Percentiles rank a stretch among this genome's conserved stretches.
These are phyloP conservation scores for Contarinia nasturtii DNA, from an alignment of 1,140 invertebrate genomes.

Conservation along the genomic window DNA sequence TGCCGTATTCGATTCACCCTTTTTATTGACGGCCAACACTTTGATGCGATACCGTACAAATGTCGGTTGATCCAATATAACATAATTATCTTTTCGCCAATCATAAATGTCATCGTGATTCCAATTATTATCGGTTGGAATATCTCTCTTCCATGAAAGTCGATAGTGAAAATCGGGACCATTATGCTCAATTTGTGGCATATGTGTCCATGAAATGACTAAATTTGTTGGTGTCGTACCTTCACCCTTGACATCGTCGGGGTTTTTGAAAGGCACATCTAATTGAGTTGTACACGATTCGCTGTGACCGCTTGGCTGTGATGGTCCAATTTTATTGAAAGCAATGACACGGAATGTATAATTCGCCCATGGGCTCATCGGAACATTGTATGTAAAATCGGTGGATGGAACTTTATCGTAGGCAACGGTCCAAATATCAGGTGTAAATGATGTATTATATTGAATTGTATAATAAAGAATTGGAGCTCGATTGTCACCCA, in stretches of 20 bases:
- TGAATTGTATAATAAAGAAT: constrained; percentile 84
- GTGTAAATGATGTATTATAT: constrained; percentile 86
- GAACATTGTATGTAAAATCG: constrained; percentile 51
- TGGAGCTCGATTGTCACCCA: constrained; percentile 85
- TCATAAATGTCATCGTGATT: constrained; percentile 50
- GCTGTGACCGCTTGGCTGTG: constrained; percentile 63
- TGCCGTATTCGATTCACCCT: constrained; percentile 68
- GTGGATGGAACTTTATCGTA: constrained; percentile 58
- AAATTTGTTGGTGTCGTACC: constrained; percentile 77
- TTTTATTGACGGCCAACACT: constrained; percentile 78
- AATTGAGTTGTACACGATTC: constrained; percentile 69
- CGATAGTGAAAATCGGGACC: constrained; percentile 82
- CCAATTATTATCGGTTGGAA: constrained; percentile 47
- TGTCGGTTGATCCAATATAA: constrained; percentile 70
- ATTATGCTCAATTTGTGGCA: constrained; percentile 94
- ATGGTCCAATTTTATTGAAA: constrained; percentile 81
- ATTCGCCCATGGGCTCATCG: constrained; percentile 82
- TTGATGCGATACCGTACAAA: constrained; percentile 83
- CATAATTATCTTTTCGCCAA: constrained; percentile 45
- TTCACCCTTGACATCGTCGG: constrained; percentile 80
- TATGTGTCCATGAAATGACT: constrained; percentile 86
- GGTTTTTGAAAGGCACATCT: constrained; percentile 84
- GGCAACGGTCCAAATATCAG: constrained; percentile 73
- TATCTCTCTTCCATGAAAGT: constrained; percentile 69
- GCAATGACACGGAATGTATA: constrained; percentile 93